phyloP scores from a whole-genome alignment of 2,113 vertebrate species.

The Glaucidium brasilianum region DNA sequence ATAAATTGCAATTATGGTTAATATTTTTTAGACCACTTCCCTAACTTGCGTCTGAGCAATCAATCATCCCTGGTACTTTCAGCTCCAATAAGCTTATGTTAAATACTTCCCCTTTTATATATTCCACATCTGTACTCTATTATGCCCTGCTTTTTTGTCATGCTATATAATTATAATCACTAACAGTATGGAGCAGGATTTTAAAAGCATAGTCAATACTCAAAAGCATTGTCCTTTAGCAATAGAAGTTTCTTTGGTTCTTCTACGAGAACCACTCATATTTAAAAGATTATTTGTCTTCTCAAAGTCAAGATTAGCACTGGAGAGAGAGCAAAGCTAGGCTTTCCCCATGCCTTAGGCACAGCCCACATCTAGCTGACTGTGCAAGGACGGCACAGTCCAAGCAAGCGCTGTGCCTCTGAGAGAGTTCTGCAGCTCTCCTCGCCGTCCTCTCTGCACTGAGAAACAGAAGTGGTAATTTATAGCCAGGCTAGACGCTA shows the following conservation, averaged over 20 bases:
- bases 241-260: neutral
- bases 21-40: conserved; percentile 47
- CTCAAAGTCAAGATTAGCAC: neutral
- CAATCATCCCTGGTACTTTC: conserved; percentile 20
- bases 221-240: neutral
- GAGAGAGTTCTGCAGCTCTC: neutral
- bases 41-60: neutral
- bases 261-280: neutral
- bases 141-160: neutral
- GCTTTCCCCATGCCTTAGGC: neutral
- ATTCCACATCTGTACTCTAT: neutral
- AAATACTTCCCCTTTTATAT: conserved; percentile 1
- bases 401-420: neutral
- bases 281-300: neutral
- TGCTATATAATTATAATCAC: neutral
- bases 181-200: neutral
- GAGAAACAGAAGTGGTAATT: neutral
- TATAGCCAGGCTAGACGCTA: neutral
- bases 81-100: neutral
- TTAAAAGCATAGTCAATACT: neutral
- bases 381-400: neutral
- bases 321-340: neutral
- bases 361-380: neutral
- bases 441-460: neutral
- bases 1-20: conserved; percentile 52